Percentiles rank a stretch among this genome's conserved stretches.
Conservation (phyloP, 2,113 vertebrate genomes). For the Pungitius pungitius region DNA sequence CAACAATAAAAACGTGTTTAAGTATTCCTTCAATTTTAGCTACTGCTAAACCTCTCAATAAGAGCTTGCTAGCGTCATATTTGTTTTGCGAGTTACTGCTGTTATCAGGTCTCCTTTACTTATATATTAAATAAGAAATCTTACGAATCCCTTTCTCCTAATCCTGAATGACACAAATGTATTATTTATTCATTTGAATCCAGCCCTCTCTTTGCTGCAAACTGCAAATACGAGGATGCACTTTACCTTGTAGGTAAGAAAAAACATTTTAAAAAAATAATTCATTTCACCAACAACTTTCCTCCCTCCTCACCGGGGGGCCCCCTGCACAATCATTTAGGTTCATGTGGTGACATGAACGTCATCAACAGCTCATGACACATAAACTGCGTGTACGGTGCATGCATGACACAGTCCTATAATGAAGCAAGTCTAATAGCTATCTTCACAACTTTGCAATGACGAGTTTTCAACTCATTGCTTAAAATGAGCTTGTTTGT, state of each 20-base stretch:
- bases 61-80: neutral
- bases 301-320: neutral
- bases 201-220: neutral
- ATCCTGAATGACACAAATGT: neutral
- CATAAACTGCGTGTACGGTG: neutral
- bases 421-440: slow-evolving; percentile 12
- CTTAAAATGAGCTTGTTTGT: slow-evolving; percentile 23
- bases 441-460: slow-evolving; percentile 2
- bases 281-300: neutral
- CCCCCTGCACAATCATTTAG: neutral
- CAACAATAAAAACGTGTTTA: neutral
- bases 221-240: neutral
- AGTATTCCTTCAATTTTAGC: neutral
- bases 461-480: slow-evolving; percentile 21
- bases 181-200: neutral
- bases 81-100: neutral
- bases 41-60: neutral
- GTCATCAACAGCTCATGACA: neutral
- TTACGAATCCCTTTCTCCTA: neutral
- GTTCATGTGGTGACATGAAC: neutral
- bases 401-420: neutral
- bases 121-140: neutral
- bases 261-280: neutral
- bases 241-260: neutral
- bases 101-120: neutral